phyloP scores from a whole-genome alignment of 2,797 vertebrate species.

The Prunella strophiata region DNA sequence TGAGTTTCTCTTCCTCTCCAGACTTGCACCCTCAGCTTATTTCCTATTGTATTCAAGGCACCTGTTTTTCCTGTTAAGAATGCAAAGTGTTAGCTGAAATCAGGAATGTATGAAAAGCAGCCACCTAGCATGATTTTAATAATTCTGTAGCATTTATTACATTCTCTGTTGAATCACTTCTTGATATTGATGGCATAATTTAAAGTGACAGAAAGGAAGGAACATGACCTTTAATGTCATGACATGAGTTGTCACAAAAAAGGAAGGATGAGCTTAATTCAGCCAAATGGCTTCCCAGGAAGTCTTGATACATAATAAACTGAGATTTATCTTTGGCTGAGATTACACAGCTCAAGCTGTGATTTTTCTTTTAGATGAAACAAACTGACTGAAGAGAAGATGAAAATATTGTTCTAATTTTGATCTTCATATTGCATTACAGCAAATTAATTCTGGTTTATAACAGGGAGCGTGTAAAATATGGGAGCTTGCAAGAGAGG shows the following conservation, averaged over 20 bases:
- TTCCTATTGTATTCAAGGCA: constrained; percentile 29
- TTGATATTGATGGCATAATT: not conserved
- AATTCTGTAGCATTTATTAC: constrained; percentile 43
- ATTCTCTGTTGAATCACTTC: constrained; percentile 10
- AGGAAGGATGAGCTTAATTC: constrained; percentile 8
- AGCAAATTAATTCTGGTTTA: not conserved
- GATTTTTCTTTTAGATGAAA: constrained; percentile 29
- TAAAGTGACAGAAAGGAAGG: constrained; percentile 28
- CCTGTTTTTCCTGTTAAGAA: constrained; percentile 8
- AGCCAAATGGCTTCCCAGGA: not conserved
- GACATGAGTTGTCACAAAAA: constrained; percentile 24
- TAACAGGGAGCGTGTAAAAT: not conserved
- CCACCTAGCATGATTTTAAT: not conserved
- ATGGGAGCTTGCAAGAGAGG: not conserved
- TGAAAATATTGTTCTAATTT: constrained; percentile 26
- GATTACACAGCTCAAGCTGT: not conserved
- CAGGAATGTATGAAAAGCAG: not conserved
- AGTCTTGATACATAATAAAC: not conserved
- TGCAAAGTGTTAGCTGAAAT: not conserved
- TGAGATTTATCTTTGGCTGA: constrained; percentile 39
- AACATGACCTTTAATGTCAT: constrained; percentile 59
- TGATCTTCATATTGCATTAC: not conserved
- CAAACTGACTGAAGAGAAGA: not conserved
- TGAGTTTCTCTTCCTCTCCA: not conserved
- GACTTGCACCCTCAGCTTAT: not conserved